Evolutionary conservation across 2,888 invertebrate genomes (phyloP), one percentile per base, ranked within the genome.

Genomic region (Scrobipalpa costella): DNA sequence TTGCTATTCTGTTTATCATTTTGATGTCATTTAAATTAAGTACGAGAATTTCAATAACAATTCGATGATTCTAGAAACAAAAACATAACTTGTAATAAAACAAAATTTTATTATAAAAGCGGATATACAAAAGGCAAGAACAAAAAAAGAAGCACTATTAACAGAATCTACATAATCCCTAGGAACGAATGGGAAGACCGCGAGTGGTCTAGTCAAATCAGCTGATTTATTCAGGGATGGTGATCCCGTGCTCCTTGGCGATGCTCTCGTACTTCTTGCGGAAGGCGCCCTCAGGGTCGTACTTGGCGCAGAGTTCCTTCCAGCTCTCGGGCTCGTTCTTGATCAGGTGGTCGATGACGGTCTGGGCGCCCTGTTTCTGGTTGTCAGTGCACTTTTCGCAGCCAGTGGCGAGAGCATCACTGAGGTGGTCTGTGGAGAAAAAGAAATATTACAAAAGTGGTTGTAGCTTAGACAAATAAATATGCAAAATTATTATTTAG

Each of bases 321-420:
- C 95, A 96, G 74, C 93, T 84, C 0, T 91, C 91, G 0, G 92
- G 88, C 73, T 95, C 94, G 59, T 95, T 90, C 68, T 95, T 93
- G 69, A 95, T 93, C 67, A 96, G 85, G 73, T 90, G 93, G 17
- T 93, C 91, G 40, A 96, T 92, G 7, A 95, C 93, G 68, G 91
- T 94, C 74, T 93, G 92, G 44, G 94, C 92, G 52, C 94, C 94
- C 3, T 83, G 77, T 74, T 90, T 93, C 78, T 96, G 95, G 27
- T 89, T 88, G 38, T 94, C 93, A 27, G 93, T 94, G 78, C 96
- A 96, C 78, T 95, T 94, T 62, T 76, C 73, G 79, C 96, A 96
- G 60, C 94, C 94, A 5, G 92, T 94, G 67, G 90, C 84, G 50
- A 96, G 81, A 0, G 95, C 95, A 66, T 96, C 95, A 33, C 94